Conservation (phyloP, 1,140 invertebrate species). For the Orchestia grillus region DNA sequence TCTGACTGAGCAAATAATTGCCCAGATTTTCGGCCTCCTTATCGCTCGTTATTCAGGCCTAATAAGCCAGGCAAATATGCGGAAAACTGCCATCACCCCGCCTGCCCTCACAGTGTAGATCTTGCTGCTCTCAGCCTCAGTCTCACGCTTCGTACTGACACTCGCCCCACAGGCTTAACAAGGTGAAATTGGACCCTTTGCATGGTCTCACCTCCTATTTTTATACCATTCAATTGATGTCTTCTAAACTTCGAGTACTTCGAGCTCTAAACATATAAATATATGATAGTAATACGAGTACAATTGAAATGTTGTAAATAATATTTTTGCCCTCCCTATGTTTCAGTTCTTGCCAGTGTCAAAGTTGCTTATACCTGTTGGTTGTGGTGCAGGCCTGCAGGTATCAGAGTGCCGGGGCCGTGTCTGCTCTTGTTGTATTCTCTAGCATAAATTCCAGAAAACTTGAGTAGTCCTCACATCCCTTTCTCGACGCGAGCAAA, state of each 20-base stretch:
- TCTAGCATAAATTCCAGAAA: not conserved
- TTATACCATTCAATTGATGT: not conserved
- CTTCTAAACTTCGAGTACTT: not conserved
- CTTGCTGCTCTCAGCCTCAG: not conserved
- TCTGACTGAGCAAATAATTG: not conserved
- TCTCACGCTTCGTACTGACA: not conserved
- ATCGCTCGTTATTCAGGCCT: not conserved
- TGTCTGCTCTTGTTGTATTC: not conserved
- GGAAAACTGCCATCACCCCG: too few relatives aligned
- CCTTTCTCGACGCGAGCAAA: not conserved
- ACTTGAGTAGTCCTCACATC: not conserved
- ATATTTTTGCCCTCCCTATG: not conserved
- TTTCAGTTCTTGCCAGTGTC: not conserved
- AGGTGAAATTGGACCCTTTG: not conserved
- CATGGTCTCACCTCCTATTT: not conserved
- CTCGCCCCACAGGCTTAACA: not conserved
- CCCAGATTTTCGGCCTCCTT: not conserved
- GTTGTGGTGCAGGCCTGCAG: not conserved
- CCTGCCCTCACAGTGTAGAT: not conserved
- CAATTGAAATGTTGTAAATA: not conserved
- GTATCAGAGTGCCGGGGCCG: not conserved
- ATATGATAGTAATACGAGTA: not conserved
- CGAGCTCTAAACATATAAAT: not conserved
- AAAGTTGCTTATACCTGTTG: not conserved
- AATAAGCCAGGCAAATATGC: not conserved